These are phyloP conservation scores for Cynopterus sphinx DNA, from an alignment of 2,797 vertebrate species.

Conservation along the genomic window DNA sequence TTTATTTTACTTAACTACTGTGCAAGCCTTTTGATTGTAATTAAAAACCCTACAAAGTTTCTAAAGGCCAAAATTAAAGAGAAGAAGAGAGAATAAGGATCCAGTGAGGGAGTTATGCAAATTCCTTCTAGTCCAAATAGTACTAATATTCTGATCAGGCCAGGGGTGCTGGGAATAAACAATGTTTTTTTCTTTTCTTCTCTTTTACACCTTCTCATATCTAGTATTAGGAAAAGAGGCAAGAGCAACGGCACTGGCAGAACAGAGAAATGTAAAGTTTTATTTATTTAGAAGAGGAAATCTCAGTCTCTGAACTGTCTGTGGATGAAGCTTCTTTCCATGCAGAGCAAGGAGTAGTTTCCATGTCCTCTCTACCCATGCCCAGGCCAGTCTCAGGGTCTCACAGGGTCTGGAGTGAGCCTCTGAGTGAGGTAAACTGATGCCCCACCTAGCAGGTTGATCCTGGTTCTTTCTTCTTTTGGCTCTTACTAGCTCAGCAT, in stretches of 20 bases:
- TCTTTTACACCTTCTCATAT: neutral
- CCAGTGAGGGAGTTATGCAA: conserved; percentile 78
- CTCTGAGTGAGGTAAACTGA: neutral
- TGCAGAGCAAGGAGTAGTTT: neutral
- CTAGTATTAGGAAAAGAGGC: neutral
- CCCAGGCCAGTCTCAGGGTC: neutral
- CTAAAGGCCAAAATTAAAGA: conserved; percentile 78
- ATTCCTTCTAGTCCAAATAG: conserved; percentile 76
- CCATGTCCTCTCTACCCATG: neutral
- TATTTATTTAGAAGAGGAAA: conserved; percentile 62
- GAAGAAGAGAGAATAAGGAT: conserved; percentile 61
- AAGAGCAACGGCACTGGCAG: neutral
- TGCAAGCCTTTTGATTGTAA: conserved; percentile 78
- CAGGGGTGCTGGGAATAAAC: conserved; percentile 74
- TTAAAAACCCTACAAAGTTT: conserved; percentile 78
- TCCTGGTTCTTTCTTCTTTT: neutral
- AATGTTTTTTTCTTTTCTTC: conserved; percentile 55
- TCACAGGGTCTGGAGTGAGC: neutral
- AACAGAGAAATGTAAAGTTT: conserved; percentile 65
- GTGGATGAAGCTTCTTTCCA: neutral
- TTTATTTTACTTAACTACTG: conserved; percentile 81
- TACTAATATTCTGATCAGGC: conserved; percentile 79
- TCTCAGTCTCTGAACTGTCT: neutral
- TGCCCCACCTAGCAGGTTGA: neutral
- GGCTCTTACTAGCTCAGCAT: neutral